Base-by-base conservation (phyloP, 2,888 invertebrate species). In the Nemotelus pantherinus region DNA sequence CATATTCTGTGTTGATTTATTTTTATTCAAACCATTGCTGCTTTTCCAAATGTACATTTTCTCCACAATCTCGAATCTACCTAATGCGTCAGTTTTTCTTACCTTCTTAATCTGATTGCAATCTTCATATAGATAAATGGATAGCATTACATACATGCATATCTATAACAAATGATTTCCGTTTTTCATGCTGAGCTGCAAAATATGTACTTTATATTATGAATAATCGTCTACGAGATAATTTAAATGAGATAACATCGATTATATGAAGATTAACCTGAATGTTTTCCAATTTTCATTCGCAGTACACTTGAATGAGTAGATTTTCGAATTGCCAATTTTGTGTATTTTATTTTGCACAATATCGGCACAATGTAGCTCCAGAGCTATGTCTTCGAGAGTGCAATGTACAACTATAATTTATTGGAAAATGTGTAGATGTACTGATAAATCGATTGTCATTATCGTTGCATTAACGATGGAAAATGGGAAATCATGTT, bases 231-330 rank as follows among this genome's bases (percentile, higher is more conserved):
- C 47, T 67, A 44, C 47, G 41, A 48, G 67, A 43, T 39, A 70
- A 70, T 47, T 55, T 55, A 47, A 70, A 70, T 70, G 50, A 7
- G 55, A 53, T 55, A 70, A 53, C 25, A 70, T 70, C 47, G 25
- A 70, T 70, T 70, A 70, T 41, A 3, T 39, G 25, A 9, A 41
- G 70, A 70, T 70, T 67, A 67, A 67, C 48, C 63, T 41, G 63
- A 10, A 7, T 43, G 43, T 7, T 63, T 63, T 63, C 25, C 63
- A 4, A 6, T 5, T 25, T 25, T 25, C 25, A 25, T 25, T 25
- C 25, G 25, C 25, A 25, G 25, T 25, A 25, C 25, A 25, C 25
- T 25, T 25, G 25, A 25, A 25, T 25, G 25, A 25, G 25, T 25
- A 25, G 25, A 25, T 25, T 25, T 25, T 25, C 25, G 25, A 25